phyloP scores from a whole-genome alignment of 1,140 invertebrate genomes.

The Trichonephila clavipes region DNA sequence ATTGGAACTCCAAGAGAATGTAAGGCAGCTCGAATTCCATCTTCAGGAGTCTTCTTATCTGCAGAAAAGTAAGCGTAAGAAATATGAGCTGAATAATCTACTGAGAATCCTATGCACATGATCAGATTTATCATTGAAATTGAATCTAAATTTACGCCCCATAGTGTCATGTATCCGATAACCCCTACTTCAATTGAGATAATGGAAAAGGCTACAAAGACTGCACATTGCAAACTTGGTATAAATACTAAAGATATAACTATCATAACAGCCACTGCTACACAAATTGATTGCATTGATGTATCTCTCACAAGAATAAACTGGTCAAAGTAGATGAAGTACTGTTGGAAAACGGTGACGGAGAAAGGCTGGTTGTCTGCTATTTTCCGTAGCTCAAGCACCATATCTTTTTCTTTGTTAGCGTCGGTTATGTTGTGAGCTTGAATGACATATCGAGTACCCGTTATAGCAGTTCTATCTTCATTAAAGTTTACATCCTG shows the following conservation, averaged over 20 bases:
- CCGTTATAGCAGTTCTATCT: constrained; percentile 87
- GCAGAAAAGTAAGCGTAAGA: constrained; percentile 98
- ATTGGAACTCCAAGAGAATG: constrained; percentile 96
- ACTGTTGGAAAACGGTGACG: constrained; percentile 95
- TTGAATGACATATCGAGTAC: constrained; percentile 93
- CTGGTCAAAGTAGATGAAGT: constrained; percentile 97
- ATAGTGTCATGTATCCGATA: constrained; percentile 97
- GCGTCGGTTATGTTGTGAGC: constrained; percentile 93
- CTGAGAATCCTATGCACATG: constrained; percentile 99
- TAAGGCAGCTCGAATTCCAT: constrained; percentile 91
- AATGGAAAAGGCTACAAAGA: constrained; percentile 97
- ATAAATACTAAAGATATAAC: constrained; percentile 98
- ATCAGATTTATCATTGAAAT: constrained; percentile 99
- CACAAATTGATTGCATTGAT: constrained; percentile 94
- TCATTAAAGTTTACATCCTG: constrained; percentile 93
- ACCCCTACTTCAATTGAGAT: constrained; percentile 97
- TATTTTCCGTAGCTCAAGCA: constrained; percentile 88
- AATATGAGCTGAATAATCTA: constrained; percentile 98
- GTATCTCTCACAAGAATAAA: constrained; percentile 95
- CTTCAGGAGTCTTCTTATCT: constrained; percentile 80
- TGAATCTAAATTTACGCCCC: constrained; percentile 96
- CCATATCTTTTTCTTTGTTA: constrained; percentile 95
- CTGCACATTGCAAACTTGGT: constrained; percentile 93
- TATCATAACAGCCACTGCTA: constrained; percentile 97
- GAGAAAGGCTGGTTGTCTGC: constrained; percentile 89